phyloP scores from a whole-genome alignment of 2,113 vertebrate species.

The Hyla sarda region DNA sequence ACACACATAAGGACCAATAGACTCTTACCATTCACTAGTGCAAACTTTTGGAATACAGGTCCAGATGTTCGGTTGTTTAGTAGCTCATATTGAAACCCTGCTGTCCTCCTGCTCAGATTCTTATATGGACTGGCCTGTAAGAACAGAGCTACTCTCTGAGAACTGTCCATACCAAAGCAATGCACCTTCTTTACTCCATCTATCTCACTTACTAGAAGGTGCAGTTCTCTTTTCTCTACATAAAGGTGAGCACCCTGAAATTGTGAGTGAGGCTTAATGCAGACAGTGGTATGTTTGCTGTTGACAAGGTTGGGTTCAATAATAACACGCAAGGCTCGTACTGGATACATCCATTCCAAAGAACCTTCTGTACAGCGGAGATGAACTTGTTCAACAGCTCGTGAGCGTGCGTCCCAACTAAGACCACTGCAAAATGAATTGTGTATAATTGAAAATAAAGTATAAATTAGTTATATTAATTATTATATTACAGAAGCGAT shows the following conservation, averaged over 20 bases:
- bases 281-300: constrained; percentile 64
- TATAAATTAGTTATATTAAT: background rate
- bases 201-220: constrained; percentile 68
- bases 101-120: constrained; percentile 67
- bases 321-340: constrained; percentile 72
- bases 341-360: constrained; percentile 78
- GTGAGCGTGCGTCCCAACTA: constrained; percentile 64
- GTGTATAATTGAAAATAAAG: background rate
- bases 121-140: constrained; percentile 75
- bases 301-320: constrained; percentile 76
- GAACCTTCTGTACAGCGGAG: constrained; percentile 77
- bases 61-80: constrained; percentile 67
- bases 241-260: constrained; percentile 75
- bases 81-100: constrained; percentile 80
- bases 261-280: constrained; percentile 73
- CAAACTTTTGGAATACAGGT: constrained; percentile 57
- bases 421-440: constrained; percentile 66
- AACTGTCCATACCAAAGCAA: constrained; percentile 71
- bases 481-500: no score
- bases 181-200: constrained; percentile 66
- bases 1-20: no score
- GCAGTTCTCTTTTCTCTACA: constrained; percentile 73
- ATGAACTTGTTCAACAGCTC: constrained; percentile 76
- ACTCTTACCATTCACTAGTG: constrained; percentile 67
- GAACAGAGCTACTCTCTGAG: constrained; percentile 72